Evolutionary conservation across 2,797 vertebrate genomes (phyloP), one percentile per base, ranked within the genome.

Genomic region (Lutra lutra): DNA sequence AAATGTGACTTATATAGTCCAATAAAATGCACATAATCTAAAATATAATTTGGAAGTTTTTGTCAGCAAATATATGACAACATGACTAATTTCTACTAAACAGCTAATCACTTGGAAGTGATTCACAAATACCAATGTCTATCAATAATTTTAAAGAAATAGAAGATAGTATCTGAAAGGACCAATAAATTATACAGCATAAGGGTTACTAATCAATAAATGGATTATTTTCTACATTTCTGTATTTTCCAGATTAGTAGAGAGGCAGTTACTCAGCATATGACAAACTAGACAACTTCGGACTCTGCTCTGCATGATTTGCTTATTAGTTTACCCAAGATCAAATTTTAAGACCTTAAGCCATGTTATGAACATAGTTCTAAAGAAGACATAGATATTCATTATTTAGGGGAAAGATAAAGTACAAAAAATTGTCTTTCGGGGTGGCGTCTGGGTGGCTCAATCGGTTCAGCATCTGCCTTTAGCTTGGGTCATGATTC

Each of bases 31-130:
- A 82, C 15, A 86, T 58, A 83, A 72, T n/a, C 51, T 79, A 88
- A 93, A 91, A 66, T 84, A 56, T 89, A 73, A 64, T 72, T 84
- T 77, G 51, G 80, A 84, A 94, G 72, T 64, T 86, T 96, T 90
- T 95, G 54, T 89, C 15, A 93, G 83, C 48, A 80, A 72, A 43
- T 78, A 62, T 62, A 56, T 87, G 46, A 83, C 46, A 78, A 90
- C 27, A 70, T 56, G 66, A 84, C 80, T 85, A 56, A 83, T 84
- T 94, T 82, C 29, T 75, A 77, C 35, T 77, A 27, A 56, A 64
- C 27, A 70, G 15, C 51, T 85, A 84, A 89, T 84, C n/a, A 70
- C 14, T 85, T 90, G 5, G 25, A 97, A 75, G 38, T 88, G 38
- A 64, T 93, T 94, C 40, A 68, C 89, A 94, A 86, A 51, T 73